Conservation (phyloP, 2,888 invertebrate species). For the Hirtodrosophila alboralis region DNA sequence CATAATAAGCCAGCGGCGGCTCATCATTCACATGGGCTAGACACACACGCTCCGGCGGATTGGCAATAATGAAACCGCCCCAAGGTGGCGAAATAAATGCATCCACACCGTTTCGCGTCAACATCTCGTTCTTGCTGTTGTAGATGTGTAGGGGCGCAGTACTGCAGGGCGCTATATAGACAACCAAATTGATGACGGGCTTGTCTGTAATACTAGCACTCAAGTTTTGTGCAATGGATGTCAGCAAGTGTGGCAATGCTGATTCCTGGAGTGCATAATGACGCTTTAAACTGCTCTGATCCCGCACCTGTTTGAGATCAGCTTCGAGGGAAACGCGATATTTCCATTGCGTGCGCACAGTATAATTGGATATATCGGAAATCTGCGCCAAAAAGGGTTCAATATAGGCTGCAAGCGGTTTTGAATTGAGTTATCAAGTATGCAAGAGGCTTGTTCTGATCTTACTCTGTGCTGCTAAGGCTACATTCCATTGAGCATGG, state of each 20-base stretch:
- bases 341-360: constrained; percentile 94
- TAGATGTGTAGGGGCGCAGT: constrained; percentile 90
- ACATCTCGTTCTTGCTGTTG: constrained; percentile 84
- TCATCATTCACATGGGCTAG: constrained; percentile 79
- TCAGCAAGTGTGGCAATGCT: constrained; percentile 92
- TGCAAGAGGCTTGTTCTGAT: not conserved
- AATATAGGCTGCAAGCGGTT: constrained; percentile 87
- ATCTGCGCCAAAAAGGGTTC: constrained; percentile 90
- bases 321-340: constrained; percentile 92
- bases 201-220: constrained; percentile 92
- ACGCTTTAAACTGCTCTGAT: constrained; percentile 85
- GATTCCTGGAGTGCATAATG: constrained; percentile 88
- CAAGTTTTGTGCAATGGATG: constrained; percentile 93
- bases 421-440: not conserved
- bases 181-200: constrained; percentile 92
- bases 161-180: constrained; percentile 91
- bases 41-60: constrained; percentile 87
- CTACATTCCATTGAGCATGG: constrained; percentile 88
- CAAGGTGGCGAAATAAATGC: constrained; percentile 94
- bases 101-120: constrained; percentile 85
- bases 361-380: constrained; percentile 90
- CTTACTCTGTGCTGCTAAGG: constrained; percentile 88
- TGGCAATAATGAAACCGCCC: constrained; percentile 94
- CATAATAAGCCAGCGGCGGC: constrained; percentile 83
- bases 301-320: constrained; percentile 87